phyloP scores from a whole-genome alignment of 2,888 invertebrate genomes.

The Cremastobaeus sp. region DNA sequence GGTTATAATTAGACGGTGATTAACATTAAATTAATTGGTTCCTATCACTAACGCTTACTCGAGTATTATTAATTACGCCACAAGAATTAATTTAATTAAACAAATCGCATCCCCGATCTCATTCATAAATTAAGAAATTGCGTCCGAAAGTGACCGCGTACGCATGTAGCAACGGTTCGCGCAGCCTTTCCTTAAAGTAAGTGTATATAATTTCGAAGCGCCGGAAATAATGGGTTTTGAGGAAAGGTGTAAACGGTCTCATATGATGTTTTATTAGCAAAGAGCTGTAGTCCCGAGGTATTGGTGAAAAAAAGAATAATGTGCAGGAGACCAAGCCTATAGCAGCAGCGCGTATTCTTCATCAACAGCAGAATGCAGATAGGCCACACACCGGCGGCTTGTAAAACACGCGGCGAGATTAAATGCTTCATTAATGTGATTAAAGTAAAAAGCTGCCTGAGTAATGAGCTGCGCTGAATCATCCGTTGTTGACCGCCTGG shows the following conservation, averaged over 20 bases:
- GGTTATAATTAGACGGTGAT: slow-evolving; percentile 46
- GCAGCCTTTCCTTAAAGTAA: neutral
- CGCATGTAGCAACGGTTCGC: neutral
- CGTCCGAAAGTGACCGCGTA: neutral
- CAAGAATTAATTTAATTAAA: slow-evolving; percentile 33
- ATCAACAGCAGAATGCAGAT: slow-evolving; percentile 71
- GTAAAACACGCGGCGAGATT: slow-evolving; percentile 78
- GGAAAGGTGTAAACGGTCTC: slow-evolving; percentile 73
- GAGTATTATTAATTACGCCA: slow-evolving; percentile 20
- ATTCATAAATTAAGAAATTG: slow-evolving; percentile 6
- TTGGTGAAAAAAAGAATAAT: slow-evolving; percentile 58
- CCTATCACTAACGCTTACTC: slow-evolving; percentile 22
- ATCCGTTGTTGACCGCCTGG: slow-evolving; percentile 65
- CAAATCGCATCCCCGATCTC: slow-evolving; percentile 19
- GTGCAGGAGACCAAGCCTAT: slow-evolving; percentile 48
- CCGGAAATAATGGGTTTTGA: slow-evolving; percentile 39
- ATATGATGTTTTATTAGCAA: slow-evolving; percentile 73
- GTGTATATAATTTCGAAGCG: slow-evolving; percentile 25
- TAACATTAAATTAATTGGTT: slow-evolving; percentile 52
- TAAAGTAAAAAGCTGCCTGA: slow-evolving; percentile 78
- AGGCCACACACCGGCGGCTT: slow-evolving; percentile 77
- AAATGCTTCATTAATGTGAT: slow-evolving; percentile 79
- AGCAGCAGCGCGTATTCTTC: slow-evolving; percentile 67
- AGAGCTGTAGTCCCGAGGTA: slow-evolving; percentile 64
- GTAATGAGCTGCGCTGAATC: slow-evolving; percentile 77